phyloP scores from a whole-genome alignment of 2,888 invertebrate genomes.

The Ectemnius cavifrons region DNA sequence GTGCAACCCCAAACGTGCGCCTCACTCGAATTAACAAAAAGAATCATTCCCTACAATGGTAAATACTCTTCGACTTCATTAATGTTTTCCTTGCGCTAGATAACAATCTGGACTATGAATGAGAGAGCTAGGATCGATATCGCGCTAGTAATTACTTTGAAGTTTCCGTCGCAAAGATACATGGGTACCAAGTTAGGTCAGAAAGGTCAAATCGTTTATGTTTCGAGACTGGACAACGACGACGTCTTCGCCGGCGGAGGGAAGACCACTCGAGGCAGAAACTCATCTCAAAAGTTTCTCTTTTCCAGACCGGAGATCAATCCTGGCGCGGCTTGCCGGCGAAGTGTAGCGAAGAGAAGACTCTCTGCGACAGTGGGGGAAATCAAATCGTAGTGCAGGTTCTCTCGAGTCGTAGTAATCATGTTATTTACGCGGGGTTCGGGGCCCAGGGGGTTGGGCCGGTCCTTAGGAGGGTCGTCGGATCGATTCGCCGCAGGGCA shows the following conservation, averaged over 20 bases:
- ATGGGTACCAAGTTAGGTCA: background rate
- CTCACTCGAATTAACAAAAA: background rate
- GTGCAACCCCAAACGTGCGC: background rate
- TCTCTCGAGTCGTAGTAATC: constrained; percentile 21
- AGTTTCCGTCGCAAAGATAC: background rate
- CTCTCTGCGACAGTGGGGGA: background rate
- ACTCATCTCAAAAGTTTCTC: constrained; percentile 4
- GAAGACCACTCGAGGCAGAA: background rate
- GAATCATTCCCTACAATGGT: background rate
- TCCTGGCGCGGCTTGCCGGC: too few species aligned
- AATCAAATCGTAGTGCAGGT: constrained; percentile 44
- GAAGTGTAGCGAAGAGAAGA: background rate
- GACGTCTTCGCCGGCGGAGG: background rate
- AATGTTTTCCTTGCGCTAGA: background rate
- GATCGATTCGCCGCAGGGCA: constrained; percentile 56
- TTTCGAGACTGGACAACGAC: background rate
- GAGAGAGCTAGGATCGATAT: background rate
- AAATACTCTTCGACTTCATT: background rate
- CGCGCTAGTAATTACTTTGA: too few species aligned
- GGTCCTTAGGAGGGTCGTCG: constrained; percentile 5
- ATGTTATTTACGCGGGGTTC: constrained; percentile 1
- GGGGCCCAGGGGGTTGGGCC: constrained; percentile 40
- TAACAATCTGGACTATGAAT: background rate
- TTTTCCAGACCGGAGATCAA: background rate
- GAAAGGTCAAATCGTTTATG: constrained; percentile 2